Evolutionary conservation across 2,113 vertebrate species (phyloP).

Genomic region (Thryonomys swinderianus): DNA sequence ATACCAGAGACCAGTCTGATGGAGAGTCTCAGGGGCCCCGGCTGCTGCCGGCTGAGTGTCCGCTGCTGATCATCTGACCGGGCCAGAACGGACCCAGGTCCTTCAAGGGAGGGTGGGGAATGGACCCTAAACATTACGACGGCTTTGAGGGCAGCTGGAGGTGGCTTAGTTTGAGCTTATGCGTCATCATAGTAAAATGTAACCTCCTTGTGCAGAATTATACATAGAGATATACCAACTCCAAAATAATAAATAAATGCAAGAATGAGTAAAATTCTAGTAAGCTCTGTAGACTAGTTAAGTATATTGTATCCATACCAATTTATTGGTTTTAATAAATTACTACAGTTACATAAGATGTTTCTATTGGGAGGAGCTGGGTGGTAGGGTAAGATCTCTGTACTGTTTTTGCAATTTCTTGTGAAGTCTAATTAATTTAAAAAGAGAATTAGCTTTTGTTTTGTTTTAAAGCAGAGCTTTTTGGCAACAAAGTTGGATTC

Average conservation of each 20-base stretch:
- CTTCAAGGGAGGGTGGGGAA: neutral
- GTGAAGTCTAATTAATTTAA: constrained; percentile 10
- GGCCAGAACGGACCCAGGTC: neutral
- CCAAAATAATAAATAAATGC: neutral
- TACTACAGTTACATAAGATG: neutral
- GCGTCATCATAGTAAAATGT: neutral
- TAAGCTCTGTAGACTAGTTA: neutral
- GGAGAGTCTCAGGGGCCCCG: neutral
- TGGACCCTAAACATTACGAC: too few relatives aligned
- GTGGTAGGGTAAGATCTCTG: neutral
- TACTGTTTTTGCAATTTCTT: neutral
- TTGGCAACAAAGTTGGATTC: neutral
- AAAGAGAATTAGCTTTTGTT: neutral
- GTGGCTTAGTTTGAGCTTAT: neutral
- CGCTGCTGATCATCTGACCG: neutral
- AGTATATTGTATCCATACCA: neutral
- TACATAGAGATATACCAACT: neutral
- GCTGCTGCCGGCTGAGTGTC: neutral
- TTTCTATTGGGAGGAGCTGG: neutral
- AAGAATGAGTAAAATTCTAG: neutral
- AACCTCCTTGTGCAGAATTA: neutral
- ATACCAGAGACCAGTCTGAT: neutral
- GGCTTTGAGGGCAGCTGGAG: neutral
- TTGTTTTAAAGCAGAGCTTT: neutral
- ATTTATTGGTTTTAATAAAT: neutral